Percentiles rank a stretch among this genome's conserved stretches.
phyloP scores from a whole-genome alignment of 2,113 vertebrate genomes.

The Sinocyclocheilus grahami region DNA sequence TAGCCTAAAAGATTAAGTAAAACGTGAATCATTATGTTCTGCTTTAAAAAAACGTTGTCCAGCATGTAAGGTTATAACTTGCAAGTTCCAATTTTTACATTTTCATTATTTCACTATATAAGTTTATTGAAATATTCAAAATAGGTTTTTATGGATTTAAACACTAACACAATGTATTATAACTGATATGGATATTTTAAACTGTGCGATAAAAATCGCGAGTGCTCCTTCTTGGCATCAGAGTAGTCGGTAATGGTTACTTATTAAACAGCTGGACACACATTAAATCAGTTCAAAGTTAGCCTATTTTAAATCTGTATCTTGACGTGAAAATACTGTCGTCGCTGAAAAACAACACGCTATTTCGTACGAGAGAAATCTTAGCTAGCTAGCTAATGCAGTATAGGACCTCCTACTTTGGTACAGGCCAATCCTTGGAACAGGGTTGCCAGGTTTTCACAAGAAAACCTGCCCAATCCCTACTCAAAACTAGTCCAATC shows the following conservation, averaged over 20 bases:
- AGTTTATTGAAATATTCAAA: too few species aligned
- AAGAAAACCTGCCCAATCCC: too few species aligned
- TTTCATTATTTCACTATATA: too few species aligned
- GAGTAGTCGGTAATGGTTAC: neutral
- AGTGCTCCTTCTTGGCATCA: neutral
- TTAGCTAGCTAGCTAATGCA: slow-evolving; percentile 13
- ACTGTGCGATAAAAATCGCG: neutral
- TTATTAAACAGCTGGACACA: neutral
- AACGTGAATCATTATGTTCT: neutral
- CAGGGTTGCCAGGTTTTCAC: too few species aligned
- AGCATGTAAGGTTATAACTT: too few species aligned
- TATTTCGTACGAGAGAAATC: neutral
- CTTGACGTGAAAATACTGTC: neutral
- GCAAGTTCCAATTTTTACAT: too few species aligned
- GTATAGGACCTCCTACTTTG: slow-evolving; percentile 25
- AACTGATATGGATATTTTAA: neutral
- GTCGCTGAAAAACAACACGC: neutral
- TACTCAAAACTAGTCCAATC: too few species aligned
- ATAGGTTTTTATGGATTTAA: too few species aligned
- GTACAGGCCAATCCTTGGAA: slow-evolving; percentile 30
- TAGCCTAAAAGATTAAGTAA: neutral
- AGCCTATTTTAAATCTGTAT: neutral
- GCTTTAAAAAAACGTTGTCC: neutral
- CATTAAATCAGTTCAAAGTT: neutral
- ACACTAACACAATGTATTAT: neutral